Conservation (phyloP, 2,888 invertebrate genomes). For the Mayetiola destructor region DNA sequence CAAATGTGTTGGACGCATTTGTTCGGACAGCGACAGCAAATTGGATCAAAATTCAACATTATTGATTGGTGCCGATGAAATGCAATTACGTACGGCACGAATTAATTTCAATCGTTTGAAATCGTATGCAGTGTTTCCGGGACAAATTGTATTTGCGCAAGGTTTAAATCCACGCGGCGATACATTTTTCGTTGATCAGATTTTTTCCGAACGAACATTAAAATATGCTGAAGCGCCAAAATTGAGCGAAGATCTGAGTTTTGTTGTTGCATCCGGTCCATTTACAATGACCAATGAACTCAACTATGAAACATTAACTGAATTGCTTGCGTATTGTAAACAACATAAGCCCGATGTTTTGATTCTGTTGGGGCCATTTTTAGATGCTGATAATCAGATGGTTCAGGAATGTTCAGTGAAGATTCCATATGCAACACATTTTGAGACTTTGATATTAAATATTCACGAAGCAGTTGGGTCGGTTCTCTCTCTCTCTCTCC, state of each 20-base stretch:
- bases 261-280: slow-evolving; percentile 71
- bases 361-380: slow-evolving; percentile 72
- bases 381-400: slow-evolving; percentile 53
- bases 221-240: slow-evolving; percentile 30
- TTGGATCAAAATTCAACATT: slow-evolving; percentile 55
- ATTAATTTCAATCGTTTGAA: slow-evolving; percentile 38
- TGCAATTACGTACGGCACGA: slow-evolving; percentile 37
- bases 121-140: slow-evolving; percentile 31
- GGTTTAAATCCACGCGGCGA: slow-evolving; percentile 59
- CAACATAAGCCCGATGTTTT: slow-evolving; percentile 61
- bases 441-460: slow-evolving; percentile 52
- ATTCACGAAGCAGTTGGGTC: slow-evolving; percentile 51
- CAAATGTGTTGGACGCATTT: slow-evolving; percentile 51
- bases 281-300: slow-evolving; percentile 65
- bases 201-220: slow-evolving; percentile 43
- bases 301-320: slow-evolving; percentile 65
- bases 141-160: slow-evolving; percentile 46
- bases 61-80: slow-evolving; percentile 49
- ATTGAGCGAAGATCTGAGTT: slow-evolving; percentile 40
- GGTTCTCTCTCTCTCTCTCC: slow-evolving; percentile 20
- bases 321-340: slow-evolving; percentile 52
- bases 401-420: slow-evolving; percentile 39
- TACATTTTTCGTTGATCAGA: slow-evolving; percentile 48
- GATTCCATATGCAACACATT: slow-evolving; percentile 58
- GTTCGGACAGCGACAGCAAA: slow-evolving; percentile 57